Evolutionary conservation across 2,113 vertebrate genomes (phyloP), one percentile per base, ranked within the genome.

Genomic region (Neolamprologus devosi): DNA sequence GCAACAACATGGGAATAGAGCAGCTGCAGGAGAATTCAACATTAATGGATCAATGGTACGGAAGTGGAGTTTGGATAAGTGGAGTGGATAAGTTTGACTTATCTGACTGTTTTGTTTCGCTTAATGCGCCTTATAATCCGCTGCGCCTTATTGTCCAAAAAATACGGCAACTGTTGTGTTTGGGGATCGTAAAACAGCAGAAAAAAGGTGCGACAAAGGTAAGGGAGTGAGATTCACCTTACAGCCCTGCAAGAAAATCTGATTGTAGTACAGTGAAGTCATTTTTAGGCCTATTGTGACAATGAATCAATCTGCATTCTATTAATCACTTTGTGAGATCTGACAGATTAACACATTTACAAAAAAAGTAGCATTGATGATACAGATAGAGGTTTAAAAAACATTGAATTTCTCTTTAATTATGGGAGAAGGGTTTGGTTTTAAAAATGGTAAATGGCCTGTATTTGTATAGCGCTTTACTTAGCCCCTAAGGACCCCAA

Each of bases 271-370:
- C 33, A 21, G 1, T 68, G 33, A 40, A 40, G 33, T 68, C 33
- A 68, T 40, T 68, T 70, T 42, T 16, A 42, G 35, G 7, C 37
- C n/a, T 70, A 6, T 42, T 70, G 12, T 70, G 65, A 42, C 8
- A 42, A 14, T 2, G n/a, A 70, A 16, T 42, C 8, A 0, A 42
- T 70, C 21, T 23, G 2, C 5, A 70, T 1, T 70, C 37, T 23
- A 16, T 70, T 14, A 23, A 70, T 9, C 13, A 42, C 65, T 45
- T 45, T 45, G 1, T 73, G n/a, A 73, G 21, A 45, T 9, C 37
- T 26, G 21, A 73, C 13, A 4, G 13, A 14, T 45, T 45, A 73
- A 1, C 21, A 26, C 2, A 73, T 45, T 73, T 2, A 10, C 13
- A 9, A 73, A 45, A 2, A 45, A 42, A 47, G 40, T 10, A 17